phyloP scores from a whole-genome alignment of 2,113 vertebrate species.

The Cairina moschata region DNA sequence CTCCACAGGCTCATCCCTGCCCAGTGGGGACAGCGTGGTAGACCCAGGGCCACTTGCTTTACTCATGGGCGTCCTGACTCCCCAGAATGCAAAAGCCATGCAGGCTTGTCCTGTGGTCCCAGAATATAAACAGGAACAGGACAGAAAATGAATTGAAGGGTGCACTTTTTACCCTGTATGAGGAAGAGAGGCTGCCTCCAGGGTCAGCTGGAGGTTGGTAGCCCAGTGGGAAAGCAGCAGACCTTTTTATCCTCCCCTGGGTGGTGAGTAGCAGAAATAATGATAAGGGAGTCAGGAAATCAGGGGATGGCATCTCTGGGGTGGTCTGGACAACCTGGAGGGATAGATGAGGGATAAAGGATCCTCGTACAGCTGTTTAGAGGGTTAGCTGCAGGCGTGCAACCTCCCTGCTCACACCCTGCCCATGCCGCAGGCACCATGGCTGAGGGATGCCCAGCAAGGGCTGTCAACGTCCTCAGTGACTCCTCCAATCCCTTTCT shows the following conservation, averaged over 20 bases:
- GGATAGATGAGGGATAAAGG: neutral
- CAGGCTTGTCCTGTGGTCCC: neutral
- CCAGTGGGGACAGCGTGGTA: rapidly evolving
- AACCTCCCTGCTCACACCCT: neutral
- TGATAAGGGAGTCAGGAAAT: neutral
- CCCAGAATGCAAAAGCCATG: neutral
- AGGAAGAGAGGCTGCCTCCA: neutral
- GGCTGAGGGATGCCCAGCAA: neutral
- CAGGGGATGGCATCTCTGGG: neutral
- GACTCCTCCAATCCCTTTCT: no score
- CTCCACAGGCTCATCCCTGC: neutral
- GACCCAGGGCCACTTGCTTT: neutral
- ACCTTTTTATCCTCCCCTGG: neutral
- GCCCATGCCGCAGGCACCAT: neutral
- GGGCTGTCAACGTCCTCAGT: neutral
- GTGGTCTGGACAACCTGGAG: neutral
- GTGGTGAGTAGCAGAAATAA: neutral
- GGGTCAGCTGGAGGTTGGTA: neutral
- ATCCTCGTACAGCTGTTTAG: no score
- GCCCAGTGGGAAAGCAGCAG: neutral
- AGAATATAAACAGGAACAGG: neutral
- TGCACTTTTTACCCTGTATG: neutral
- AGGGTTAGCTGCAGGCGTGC: neutral
- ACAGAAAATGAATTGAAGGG: neutral
- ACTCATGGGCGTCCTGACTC: rapidly evolving